A percentile compares a stretch with the other conserved stretches of the same genome.
phyloP scores from a whole-genome alignment of 2,113 vertebrate genomes.

The Oreochromis niloticus region DNA sequence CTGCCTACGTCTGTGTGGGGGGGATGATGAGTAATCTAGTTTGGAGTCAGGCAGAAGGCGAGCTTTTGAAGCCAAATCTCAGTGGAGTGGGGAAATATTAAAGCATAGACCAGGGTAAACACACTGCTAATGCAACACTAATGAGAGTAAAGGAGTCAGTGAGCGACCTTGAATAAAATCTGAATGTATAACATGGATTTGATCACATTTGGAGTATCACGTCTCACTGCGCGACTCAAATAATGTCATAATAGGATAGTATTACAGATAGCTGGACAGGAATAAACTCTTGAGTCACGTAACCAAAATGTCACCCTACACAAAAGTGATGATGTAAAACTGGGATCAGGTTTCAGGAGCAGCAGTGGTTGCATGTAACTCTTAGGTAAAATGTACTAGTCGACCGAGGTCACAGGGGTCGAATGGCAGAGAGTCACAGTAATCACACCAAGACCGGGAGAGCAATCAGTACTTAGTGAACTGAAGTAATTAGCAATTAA shows the following conservation, averaged over 20 bases:
- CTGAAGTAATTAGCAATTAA: background rate
- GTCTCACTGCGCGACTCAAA: background rate
- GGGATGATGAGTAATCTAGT: constrained; percentile 46
- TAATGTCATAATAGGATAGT: background rate
- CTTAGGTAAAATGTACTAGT: constrained; percentile 16
- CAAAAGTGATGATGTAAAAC: constrained; percentile 4
- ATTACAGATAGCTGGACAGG: background rate
- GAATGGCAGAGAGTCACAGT: background rate
- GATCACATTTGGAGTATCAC: background rate
- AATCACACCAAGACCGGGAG: background rate
- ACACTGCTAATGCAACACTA: background rate
- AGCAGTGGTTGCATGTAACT: background rate
- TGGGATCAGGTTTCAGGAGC: background rate
- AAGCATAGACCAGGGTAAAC: constrained; percentile 1
- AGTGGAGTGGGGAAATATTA: background rate
- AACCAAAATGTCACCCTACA: background rate
- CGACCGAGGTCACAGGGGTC: constrained; percentile 1
- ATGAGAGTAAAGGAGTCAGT: background rate
- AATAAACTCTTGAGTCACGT: background rate
- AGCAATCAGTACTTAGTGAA: background rate
- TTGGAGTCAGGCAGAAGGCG: constrained; percentile 22
- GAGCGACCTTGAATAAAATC: background rate
- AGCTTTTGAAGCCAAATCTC: constrained; percentile 24
- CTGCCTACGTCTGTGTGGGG: constrained; percentile 28
- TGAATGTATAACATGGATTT: background rate